Evolutionary conservation across 2,888 invertebrate genomes (phyloP).

Genomic region (Galerucella nymphaeae): DNA sequence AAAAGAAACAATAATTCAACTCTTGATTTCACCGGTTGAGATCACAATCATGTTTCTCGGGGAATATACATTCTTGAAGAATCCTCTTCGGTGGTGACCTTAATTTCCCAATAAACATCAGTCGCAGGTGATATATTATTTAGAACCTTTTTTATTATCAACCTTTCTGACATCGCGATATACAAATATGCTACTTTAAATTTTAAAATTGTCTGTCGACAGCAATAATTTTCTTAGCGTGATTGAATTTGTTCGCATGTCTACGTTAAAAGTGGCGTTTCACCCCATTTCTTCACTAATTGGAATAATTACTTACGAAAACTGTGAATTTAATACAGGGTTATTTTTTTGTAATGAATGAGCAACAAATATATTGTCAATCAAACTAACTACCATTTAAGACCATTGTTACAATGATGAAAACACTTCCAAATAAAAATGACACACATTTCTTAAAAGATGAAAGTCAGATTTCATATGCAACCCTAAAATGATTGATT

Average conservation of each 20-base stretch:
- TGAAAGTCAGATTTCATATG: not conserved
- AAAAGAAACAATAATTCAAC: constrained; percentile 33
- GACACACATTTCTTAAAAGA: not conserved
- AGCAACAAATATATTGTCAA: not conserved
- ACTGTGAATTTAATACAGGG: too few species aligned
- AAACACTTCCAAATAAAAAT: not conserved
- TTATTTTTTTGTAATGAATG: too few species aligned
- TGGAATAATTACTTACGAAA: too few species aligned
- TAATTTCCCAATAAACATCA: constrained; percentile 31
- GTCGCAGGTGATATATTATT: constrained; percentile 27
- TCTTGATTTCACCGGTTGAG: constrained; percentile 43
- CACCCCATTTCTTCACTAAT: too few species aligned
- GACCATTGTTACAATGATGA: not conserved
- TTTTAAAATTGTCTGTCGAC: too few species aligned
- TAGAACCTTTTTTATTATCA: constrained; percentile 1
- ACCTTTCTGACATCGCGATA: constrained; percentile 11
- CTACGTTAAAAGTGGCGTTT: too few species aligned
- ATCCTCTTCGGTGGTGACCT: constrained; percentile 39
- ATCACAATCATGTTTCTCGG: constrained; percentile 37
- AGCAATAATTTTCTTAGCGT: too few species aligned
- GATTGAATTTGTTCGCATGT: too few species aligned
- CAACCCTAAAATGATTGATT: not conserved
- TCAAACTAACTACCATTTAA: not conserved
- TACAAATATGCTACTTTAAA: not conserved
- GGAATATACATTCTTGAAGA: constrained; percentile 36